Evolutionary conservation across 2,888 invertebrate species (phyloP).

Genomic region (Nycteola revayana): DNA sequence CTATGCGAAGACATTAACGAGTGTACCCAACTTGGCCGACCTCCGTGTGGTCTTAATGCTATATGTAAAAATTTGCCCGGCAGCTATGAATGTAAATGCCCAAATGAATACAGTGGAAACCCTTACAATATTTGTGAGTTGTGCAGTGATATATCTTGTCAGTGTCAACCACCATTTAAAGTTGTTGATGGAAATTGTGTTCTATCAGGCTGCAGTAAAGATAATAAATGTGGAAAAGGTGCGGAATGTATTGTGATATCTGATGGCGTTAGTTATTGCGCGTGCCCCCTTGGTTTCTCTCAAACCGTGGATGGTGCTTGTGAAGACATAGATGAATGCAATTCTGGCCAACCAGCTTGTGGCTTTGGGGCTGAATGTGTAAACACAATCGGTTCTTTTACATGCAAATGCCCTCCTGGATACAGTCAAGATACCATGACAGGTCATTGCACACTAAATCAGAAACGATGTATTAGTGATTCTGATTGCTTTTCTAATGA

Average conservation of each 20-base stretch:
- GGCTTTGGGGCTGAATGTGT: conserved; percentile 94
- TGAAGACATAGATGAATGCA: conserved; percentile 92
- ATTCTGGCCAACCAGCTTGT: conserved; percentile 88
- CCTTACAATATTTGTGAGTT: conserved; percentile 93
- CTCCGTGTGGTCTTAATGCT: conserved; percentile 93
- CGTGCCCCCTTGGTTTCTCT: conserved; percentile 93
- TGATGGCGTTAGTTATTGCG: conserved; percentile 95
- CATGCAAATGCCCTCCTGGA: conserved; percentile 91
- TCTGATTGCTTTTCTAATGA: conserved; percentile 93
- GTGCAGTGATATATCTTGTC: conserved; percentile 91
- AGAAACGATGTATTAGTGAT: conserved; percentile 91
- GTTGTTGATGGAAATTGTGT: conserved; percentile 92
- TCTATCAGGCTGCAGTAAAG: conserved; percentile 90
- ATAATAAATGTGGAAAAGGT: conserved; percentile 91
- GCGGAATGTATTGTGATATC: conserved; percentile 95
- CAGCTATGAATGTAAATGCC: conserved; percentile 96
- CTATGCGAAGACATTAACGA: conserved; percentile 94
- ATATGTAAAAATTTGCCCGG: conserved; percentile 96
- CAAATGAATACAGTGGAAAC: conserved; percentile 93
- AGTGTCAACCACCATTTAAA: conserved; percentile 94
- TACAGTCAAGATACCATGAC: conserved; percentile 92
- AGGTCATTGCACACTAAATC: conserved; percentile 91
- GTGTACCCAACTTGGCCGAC: conserved; percentile 88
- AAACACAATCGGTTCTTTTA: conserved; percentile 89
- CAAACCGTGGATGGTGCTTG: conserved; percentile 91